Base-by-base conservation (phyloP, 2,888 invertebrate species). In the Papilio gigon region DNA sequence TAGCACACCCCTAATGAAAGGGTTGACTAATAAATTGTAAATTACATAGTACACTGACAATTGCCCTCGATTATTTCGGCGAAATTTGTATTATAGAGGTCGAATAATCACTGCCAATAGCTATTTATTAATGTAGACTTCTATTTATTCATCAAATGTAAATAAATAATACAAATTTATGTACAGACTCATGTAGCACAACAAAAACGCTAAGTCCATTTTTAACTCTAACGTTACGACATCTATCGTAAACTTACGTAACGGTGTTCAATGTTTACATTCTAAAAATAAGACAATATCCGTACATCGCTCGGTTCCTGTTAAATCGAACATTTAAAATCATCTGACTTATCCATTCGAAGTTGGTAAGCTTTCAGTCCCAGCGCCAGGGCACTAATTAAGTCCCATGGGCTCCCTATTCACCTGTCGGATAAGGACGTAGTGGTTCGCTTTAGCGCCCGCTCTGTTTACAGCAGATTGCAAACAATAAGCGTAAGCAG, bases 311-410 rank as follows among this genome's bases (percentile, higher is more conserved):
- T n/a, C n/a, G n/a, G n/a, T n/a, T n/a, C n/a, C n/a, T n/a, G n/a
- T n/a, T n/a, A n/a, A 67, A 27, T 69, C 35, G 47, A 67, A 63
- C 17, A 53, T 56, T 62, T 68, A 73, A 71, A 70, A 59, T 69
- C 67, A 71, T 71, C 71, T 9, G 42, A 60, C 50, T 71, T 65
- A 71, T 67, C 69, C 70, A 64, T 37, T 71, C 66, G 44, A 65
- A 72, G 27, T 72, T 73, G 72, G 71, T 67, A 27, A 56, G 70
- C 71, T 72, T 65, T 72, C 72, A 62, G 70, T 63, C 62, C 58
- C 56, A 62, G 65, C 66, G 56, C 64, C 64, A 67, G 71, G 67
- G 60, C 74, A 75, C 76, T 80, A 80, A 80, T 79, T 80, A 78
- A 71, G 70, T 76, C 80, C 78, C 78, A 63, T n/a, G 71, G 72